A percentile compares a stretch with the other conserved stretches of the same genome.
Evolutionary conservation across 2,113 vertebrate genomes (phyloP).

Genomic region (western clawed frog (Xenopus tropicalis)): UCB_Xtro_10.0 CM004447.2:105733501-105734000

Average conservation of each 20-base stretch:
- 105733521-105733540: no score
- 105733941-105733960: no score
- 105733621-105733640: neutral
- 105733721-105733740: slow-evolving; percentile 47
- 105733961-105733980: no score
- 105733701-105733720: neutral
- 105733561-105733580: no score
- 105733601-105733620: neutral
- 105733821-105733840: slow-evolving; percentile 79
- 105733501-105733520: no score
- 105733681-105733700: neutral
- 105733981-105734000: no score
- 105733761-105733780: slow-evolving; percentile 91
- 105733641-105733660: neutral
- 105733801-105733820: slow-evolving; percentile 86
- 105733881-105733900: slow-evolving; percentile 20
- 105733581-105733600: no score
- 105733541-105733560: no score
- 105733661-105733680: slow-evolving; percentile 4
- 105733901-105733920: neutral
- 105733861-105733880: slow-evolving; percentile 44
- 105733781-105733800: slow-evolving; percentile 91
- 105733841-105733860: slow-evolving; percentile 59
- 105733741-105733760: slow-evolving; percentile 63
- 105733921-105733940: neutral